These are phyloP conservation scores for Baryphthengus martii DNA, from an alignment of 2,113 vertebrate species.

Conservation along the genomic window DNA sequence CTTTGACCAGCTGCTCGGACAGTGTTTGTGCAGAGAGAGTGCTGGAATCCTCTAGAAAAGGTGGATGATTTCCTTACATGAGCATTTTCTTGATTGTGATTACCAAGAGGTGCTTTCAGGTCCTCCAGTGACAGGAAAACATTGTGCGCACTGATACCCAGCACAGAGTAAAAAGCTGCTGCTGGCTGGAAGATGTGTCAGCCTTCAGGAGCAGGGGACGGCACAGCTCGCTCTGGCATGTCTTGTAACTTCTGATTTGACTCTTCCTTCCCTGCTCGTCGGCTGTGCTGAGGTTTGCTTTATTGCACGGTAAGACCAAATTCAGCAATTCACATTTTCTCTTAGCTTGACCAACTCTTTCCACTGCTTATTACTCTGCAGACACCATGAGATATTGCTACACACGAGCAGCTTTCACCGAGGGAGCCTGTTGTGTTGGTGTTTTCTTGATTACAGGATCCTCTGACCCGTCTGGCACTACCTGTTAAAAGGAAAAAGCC, in stretches of 20 bases:
- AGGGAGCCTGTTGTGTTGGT: not conserved
- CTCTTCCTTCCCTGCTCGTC: not conserved
- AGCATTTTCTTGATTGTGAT: not conserved
- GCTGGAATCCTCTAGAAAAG: not conserved
- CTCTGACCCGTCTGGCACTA: not conserved
- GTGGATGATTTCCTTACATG: not conserved
- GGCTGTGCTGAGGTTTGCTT: conserved; percentile 7
- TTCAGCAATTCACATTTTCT: conserved; percentile 40
- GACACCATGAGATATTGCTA: not conserved
- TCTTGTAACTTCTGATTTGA: not conserved
- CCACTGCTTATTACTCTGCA: not conserved
- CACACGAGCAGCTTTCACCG: not conserved
- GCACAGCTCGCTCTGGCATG: not conserved
- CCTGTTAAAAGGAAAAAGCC: conserved; percentile 19
- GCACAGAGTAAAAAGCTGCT: not conserved
- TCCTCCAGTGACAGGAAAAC: not conserved
- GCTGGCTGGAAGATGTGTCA: not conserved
- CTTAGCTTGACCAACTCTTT: conserved; percentile 22
- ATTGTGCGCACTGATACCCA: not conserved
- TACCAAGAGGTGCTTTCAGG: not conserved
- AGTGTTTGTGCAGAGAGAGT: not conserved
- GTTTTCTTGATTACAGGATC: conserved; percentile 6
- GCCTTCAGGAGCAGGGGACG: not conserved
- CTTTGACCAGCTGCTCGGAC: not conserved
- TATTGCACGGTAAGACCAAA: conserved; percentile 26